phyloP scores from a whole-genome alignment of 2,113 vertebrate species.

The Cottus gobio region DNA sequence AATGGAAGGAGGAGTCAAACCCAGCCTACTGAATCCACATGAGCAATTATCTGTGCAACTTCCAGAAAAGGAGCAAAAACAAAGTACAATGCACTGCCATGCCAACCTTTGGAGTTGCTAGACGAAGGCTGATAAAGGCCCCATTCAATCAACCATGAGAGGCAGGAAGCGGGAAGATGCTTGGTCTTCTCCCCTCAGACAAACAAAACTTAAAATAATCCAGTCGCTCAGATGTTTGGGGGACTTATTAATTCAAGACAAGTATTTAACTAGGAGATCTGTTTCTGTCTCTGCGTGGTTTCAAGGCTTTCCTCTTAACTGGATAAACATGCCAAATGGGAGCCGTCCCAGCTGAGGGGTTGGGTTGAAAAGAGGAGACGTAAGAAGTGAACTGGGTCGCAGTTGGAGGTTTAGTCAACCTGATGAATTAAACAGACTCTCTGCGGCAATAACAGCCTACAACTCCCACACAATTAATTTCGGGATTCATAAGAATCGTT shows the following conservation, averaged over 20 bases:
- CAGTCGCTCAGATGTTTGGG: conserved; percentile 41
- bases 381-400: conserved; percentile 64
- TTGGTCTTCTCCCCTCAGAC: conserved; percentile 45
- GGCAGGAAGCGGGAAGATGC: conserved; percentile 49
- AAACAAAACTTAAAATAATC: conserved; percentile 64
- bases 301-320: conserved; percentile 64
- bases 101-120: conserved; percentile 61
- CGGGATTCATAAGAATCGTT: conserved; percentile 25
- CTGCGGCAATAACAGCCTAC: conserved; percentile 49
- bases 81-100: conserved; percentile 58
- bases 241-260: conserved; percentile 57
- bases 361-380: conserved; percentile 43
- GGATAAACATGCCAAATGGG: conserved; percentile 58
- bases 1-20: conserved; percentile 26
- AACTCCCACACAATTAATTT: conserved; percentile 61
- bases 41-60: conserved; percentile 48
- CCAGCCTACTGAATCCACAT: conserved; percentile 20
- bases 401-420: conserved; percentile 63
- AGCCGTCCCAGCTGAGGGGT: conserved; percentile 47
- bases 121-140: conserved; percentile 69
- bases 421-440: conserved; percentile 75
- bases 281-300: conserved; percentile 55
- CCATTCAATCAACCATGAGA: conserved; percentile 71
- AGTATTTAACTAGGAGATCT: conserved; percentile 45
- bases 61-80: conserved; percentile 44